A percentile compares a stretch with the other conserved stretches of the same genome.
phyloP scores from a whole-genome alignment of 1,140 invertebrate species.

The Diplogasteroides magnus region DNA sequence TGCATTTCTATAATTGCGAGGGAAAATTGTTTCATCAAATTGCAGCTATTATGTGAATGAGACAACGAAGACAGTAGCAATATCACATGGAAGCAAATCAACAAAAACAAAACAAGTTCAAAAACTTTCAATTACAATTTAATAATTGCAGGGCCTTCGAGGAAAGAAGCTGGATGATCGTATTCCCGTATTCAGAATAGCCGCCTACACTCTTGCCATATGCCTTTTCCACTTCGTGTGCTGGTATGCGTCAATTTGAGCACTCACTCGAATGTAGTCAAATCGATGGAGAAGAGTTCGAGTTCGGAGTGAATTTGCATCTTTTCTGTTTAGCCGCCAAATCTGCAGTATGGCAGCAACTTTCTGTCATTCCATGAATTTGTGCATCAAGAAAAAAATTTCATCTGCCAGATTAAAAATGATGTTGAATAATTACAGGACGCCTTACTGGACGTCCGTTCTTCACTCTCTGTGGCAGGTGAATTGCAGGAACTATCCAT shows the following conservation, averaged over 20 bases:
- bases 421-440: conserved; percentile 1
- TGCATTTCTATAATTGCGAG: neutral
- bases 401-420: neutral
- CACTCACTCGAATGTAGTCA: too few relatives aligned
- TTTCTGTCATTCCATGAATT: too few relatives aligned
- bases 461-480: conserved; percentile 31
- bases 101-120: conserved; percentile 18
- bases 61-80: too few relatives aligned
- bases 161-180: conserved; percentile 1
- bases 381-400: too few relatives aligned
- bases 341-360: too few relatives aligned
- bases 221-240: conserved; percentile 50
- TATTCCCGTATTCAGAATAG: conserved; percentile 46
- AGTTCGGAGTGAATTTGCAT: too few relatives aligned
- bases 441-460: conserved; percentile 34
- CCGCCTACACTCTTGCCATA: conserved; percentile 52
- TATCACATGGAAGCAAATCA: too few relatives aligned
- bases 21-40: conserved; percentile 37
- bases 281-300: too few relatives aligned
- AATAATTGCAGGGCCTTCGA: neutral
- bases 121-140: conserved; percentile 12
- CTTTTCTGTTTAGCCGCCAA: too few relatives aligned
- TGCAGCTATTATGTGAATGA: conserved; percentile 23
- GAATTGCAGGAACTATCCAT: too few relatives aligned
- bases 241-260: too few relatives aligned